phyloP scores from a whole-genome alignment of 2,888 invertebrate species.

The Drosophila phalerata region DNA sequence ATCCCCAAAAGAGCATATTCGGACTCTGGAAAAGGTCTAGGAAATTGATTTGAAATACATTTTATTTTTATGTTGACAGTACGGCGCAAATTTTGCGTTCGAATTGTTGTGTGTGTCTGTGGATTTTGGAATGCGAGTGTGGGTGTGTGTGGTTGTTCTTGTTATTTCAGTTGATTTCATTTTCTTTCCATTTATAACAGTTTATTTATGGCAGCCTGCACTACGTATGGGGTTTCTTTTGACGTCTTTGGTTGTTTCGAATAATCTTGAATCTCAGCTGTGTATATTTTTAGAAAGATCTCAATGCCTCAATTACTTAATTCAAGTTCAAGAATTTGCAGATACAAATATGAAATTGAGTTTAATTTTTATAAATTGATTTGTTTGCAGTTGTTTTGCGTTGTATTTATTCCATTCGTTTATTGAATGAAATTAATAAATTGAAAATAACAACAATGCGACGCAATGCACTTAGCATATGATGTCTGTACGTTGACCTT shows the following conservation, averaged over 20 bases:
- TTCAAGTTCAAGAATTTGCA: slow-evolving; percentile 7
- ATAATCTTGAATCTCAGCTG: slow-evolving; percentile 20
- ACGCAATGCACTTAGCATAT: slow-evolving; percentile 34
- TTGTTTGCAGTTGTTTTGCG: slow-evolving; percentile 4
- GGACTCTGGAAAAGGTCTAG: slow-evolving; percentile 14
- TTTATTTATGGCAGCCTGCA: slow-evolving; percentile 62
- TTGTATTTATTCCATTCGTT: slow-evolving; percentile 14
- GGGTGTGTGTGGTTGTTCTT: slow-evolving; percentile 15
- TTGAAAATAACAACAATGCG: slow-evolving; percentile 16
- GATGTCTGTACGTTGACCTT: slow-evolving; percentile 69
- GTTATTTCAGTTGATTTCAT: slow-evolving; percentile 40
- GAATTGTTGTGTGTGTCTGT: slow-evolving; percentile 22
- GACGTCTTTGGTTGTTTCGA: slow-evolving; percentile 38
- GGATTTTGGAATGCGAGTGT: neutral
- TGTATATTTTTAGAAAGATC: slow-evolving; percentile 40
- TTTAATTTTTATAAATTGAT: neutral
- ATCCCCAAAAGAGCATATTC: neutral
- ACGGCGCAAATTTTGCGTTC: slow-evolving; percentile 14
- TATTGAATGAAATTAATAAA: slow-evolving; percentile 22
- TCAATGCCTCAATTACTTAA: slow-evolving; percentile 6
- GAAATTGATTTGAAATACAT: slow-evolving; percentile 55
- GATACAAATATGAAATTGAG: slow-evolving; percentile 5
- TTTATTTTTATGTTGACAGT: slow-evolving; percentile 69
- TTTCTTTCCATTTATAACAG: slow-evolving; percentile 52
- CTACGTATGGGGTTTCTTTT: slow-evolving; percentile 26